A percentile compares a stretch with the other conserved stretches of the same genome.
phyloP scores from a whole-genome alignment of 2,797 vertebrate genomes.

The Rhodeus uyekii region DNA sequence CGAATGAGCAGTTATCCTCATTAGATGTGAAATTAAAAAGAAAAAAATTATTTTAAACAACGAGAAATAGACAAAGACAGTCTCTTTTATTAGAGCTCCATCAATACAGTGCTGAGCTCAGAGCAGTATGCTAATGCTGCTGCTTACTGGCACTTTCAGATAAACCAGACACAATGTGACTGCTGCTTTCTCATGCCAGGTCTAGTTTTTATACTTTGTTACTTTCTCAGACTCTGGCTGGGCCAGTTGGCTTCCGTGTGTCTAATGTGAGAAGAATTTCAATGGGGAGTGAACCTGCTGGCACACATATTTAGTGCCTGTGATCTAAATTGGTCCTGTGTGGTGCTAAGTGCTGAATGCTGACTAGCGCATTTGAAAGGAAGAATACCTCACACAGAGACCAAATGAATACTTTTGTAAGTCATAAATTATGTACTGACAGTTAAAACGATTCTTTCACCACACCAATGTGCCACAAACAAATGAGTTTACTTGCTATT shows the following conservation, averaged over 20 bases:
- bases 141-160: slow-evolving; percentile 69
- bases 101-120: slow-evolving; percentile 63
- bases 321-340: slow-evolving; percentile 63
- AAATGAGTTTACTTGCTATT: slow-evolving; percentile 17
- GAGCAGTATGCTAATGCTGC: slow-evolving; percentile 69
- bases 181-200: slow-evolving; percentile 68
- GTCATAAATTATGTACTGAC: slow-evolving; percentile 40
- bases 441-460: slow-evolving; percentile 41
- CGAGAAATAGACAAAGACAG: slow-evolving; percentile 51
- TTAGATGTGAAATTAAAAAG: no score
- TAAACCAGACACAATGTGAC: slow-evolving; percentile 72
- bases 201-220: slow-evolving; percentile 67
- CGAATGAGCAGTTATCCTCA: slow-evolving; percentile 47
- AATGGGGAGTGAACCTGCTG: slow-evolving; percentile 63
- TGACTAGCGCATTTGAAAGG: slow-evolving; percentile 55
- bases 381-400: slow-evolving; percentile 58
- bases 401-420: slow-evolving; percentile 54
- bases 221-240: slow-evolving; percentile 69
- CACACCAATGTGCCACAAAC: slow-evolving; percentile 28
- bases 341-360: slow-evolving; percentile 51
- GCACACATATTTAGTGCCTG: slow-evolving; percentile 59
- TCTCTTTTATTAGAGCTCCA: slow-evolving; percentile 62
- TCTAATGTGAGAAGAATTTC: slow-evolving; percentile 63
- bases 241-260: slow-evolving; percentile 65
- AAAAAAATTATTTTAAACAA: no score